Base-by-base conservation (phyloP, 1,140 invertebrate species). In the Hyles euphorbiae region DNA sequence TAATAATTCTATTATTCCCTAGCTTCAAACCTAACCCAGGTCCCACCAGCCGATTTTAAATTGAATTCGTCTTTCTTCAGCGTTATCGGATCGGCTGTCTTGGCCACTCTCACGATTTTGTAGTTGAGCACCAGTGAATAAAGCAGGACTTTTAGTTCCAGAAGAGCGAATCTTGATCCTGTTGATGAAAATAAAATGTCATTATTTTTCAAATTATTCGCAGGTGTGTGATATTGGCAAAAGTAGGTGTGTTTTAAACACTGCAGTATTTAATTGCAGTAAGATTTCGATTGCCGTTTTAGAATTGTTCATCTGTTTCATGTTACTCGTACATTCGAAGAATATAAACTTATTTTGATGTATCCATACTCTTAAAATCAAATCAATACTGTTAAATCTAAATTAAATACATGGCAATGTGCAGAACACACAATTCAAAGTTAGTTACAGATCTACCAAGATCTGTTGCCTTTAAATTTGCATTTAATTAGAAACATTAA, bases 131-230 rank as follows among this genome's bases (percentile, higher is more conserved):
- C 52, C 8, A 74, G 36, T 2, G 60, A 8, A 50, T 61, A 62
- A 2, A 71, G 5, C 0, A 68, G 46, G 3, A 68, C 59, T 50
- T 68, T 71, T 2, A 71, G 11, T 34, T 74, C 68, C n/a, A 74
- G 53, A 3, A 68, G 22, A 0, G 68, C 71, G 32, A 74, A 71
- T 43, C 71, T 60, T 34, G 54, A 56, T 34, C 54, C 54, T 56
- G 45, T 12, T 12, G 12, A 40, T 40, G 36, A 5, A 40, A 40
- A 40, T 40, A 11, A n/a, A 3, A 4, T 47, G 3, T n/a, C 2
- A 47, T 47, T n/a, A 47, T 8, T 47, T 10, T n/a, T 8, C 4
- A 3, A n/a, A 6, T 8, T n/a, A 47, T 5, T 10, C 22, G 46
- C 46, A 47, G 4, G 5, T 10, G 0, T 11, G 46, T 3, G 5